Conservation (phyloP, 2,113 vertebrate genomes). For the Mohoua ochrocephala region DNA sequence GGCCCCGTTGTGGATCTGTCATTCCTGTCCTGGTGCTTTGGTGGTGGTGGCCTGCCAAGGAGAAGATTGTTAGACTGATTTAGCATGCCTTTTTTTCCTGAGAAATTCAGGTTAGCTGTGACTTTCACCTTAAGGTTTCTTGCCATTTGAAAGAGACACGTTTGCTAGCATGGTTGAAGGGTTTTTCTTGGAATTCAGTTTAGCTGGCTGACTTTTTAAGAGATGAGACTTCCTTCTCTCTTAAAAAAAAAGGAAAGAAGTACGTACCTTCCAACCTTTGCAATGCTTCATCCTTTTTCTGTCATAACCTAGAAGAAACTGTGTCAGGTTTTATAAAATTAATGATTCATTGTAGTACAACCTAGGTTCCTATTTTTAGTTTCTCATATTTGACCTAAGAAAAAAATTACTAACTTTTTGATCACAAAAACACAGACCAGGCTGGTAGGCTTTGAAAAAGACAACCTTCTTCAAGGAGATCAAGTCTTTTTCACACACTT, state of each 20-base stretch:
- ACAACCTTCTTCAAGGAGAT: neutral
- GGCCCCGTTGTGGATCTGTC: accelerated
- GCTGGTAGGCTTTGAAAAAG: neutral
- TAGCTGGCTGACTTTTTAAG: neutral
- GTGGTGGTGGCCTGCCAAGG: neutral
- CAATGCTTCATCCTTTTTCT: neutral
- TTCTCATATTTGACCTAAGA: neutral
- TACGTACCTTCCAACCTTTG: neutral
- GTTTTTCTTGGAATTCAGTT: neutral
- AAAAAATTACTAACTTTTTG: neutral
- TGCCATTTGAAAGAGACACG: neutral
- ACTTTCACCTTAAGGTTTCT: neutral
- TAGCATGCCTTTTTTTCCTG: neutral
- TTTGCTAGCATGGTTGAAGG: neutral
- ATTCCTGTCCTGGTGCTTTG: accelerated
- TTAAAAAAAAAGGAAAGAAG: neutral
- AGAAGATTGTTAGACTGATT: neutral
- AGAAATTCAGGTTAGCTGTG: neutral
- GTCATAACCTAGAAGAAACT: neutral
- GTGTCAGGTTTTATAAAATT: neutral
- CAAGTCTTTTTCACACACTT: neutral
- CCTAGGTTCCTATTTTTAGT: neutral
- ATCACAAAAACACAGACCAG: neutral
- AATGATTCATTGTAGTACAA: neutral
- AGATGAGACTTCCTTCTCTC: neutral